These are phyloP conservation scores for Cairina moschata DNA, from an alignment of 2,113 vertebrate species.

Conservation along the genomic window DNA sequence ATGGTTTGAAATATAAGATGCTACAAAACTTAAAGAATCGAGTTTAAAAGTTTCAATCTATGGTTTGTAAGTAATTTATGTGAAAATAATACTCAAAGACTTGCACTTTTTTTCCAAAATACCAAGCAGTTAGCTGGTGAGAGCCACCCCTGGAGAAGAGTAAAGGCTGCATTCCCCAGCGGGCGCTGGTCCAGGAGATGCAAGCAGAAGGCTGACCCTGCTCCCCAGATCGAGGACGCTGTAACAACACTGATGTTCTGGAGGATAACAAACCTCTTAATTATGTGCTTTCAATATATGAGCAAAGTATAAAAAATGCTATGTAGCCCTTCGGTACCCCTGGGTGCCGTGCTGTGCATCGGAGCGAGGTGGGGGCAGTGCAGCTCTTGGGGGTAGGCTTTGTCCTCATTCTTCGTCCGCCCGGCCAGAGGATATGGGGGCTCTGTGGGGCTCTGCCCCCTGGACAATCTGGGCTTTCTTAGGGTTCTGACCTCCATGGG, in stretches of 20 bases:
- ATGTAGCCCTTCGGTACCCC: neutral
- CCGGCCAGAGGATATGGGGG: neutral
- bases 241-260: neutral
- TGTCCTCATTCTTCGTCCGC: neutral
- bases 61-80: neutral
- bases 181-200: too few relatives aligned
- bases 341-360: too few relatives aligned
- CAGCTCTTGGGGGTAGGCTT: neutral
- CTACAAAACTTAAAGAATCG: neutral
- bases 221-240: neutral
- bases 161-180: rapidly evolving
- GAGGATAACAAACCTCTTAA: neutral
- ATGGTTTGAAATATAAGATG: neutral
- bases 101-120: neutral
- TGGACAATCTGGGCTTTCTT: neutral
- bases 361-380: neutral
- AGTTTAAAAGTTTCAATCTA: neutral
- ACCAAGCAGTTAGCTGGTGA: conserved; percentile 32
- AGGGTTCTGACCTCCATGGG: neutral
- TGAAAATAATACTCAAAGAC: neutral
- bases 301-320: neutral
- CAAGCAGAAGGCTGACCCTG: neutral
- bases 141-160: neutral
- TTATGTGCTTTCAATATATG: neutral
- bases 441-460: neutral